A percentile compares a stretch with the other conserved stretches of the same genome.
Conservation (phyloP, 1,140 invertebrate species). For the Pseudomyrmex concolor region DNA sequence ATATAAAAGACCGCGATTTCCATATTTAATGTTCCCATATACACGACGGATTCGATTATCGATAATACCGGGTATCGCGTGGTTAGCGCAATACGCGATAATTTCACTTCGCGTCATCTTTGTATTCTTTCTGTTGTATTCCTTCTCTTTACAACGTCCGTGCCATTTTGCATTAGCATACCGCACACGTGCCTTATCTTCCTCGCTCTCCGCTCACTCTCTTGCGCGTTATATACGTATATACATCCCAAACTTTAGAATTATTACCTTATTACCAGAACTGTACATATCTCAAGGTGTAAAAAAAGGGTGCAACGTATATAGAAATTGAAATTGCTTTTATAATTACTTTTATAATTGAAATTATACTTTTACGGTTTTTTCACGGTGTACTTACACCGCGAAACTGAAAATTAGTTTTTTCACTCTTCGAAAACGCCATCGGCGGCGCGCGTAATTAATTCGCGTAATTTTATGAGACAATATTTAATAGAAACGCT, state of each 20-base stretch:
- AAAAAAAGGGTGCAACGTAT: neutral
- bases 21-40: neutral
- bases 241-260: slow-evolving; percentile 14
- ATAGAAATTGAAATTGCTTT: too few relatives aligned
- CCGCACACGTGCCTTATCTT: slow-evolving; percentile 26
- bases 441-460: neutral
- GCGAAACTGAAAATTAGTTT: neutral
- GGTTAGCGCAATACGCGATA: slow-evolving; percentile 25
- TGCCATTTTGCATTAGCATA: slow-evolving; percentile 19
- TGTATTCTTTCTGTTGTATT: slow-evolving; percentile 16
- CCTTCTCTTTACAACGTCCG: neutral
- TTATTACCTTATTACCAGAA: slow-evolving; percentile 1
- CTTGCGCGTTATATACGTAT: neutral
- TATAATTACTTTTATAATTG: too few relatives aligned
- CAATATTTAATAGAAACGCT: too few relatives aligned
- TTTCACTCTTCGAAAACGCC: neutral
- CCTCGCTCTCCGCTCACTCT: slow-evolving; percentile 2
- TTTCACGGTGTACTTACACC: too few relatives aligned
- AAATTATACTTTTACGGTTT: too few relatives aligned
- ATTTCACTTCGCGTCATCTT: slow-evolving; percentile 1
- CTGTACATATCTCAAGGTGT: neutral
- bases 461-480: neutral
- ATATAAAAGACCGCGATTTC: slow-evolving; percentile 16
- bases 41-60: slow-evolving; percentile 22
- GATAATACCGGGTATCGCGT: slow-evolving; percentile 8